Percentiles rank a stretch among this genome's conserved stretches.
Conservation (phyloP, 2,113 vertebrate species). For the Leptodactylus fuscus region DNA sequence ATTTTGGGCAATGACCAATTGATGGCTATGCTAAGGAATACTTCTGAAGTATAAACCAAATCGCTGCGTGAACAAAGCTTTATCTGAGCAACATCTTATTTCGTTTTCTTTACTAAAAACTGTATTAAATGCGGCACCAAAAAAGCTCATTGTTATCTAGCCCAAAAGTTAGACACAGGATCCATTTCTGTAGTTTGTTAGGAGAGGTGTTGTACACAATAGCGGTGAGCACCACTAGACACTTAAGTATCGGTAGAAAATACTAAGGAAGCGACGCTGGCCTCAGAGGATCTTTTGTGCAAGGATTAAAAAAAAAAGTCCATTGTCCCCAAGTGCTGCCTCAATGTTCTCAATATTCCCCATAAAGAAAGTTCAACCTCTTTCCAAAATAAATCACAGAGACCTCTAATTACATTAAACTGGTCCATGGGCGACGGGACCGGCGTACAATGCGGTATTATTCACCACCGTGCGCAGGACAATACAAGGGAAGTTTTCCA, state of each 20-base stretch:
- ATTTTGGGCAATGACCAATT: no score
- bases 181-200: neutral
- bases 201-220: neutral
- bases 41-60: no score
- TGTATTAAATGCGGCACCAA: neutral
- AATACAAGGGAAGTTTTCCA: conserved; percentile 18
- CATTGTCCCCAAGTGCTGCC: conserved; percentile 30
- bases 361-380: conserved; percentile 48
- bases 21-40: no score
- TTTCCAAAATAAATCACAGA: conserved; percentile 43
- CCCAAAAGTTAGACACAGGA: neutral
- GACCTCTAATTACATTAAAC: conserved; percentile 54
- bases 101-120: no score
- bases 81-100: no score
- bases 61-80: no score
- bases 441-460: conserved; percentile 42
- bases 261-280: neutral
- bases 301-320: conserved; percentile 28
- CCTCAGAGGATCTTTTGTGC: conserved; percentile 11
- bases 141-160: neutral
- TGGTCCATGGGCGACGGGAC: conserved; percentile 30
- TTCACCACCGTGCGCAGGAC: neutral
- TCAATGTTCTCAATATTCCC: conserved; percentile 51
- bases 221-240: conserved; percentile 14
- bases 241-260: conserved; percentile 10